Base-by-base conservation (phyloP, 1,140 invertebrate genomes). In the Cataglyphis hispanica region DNA sequence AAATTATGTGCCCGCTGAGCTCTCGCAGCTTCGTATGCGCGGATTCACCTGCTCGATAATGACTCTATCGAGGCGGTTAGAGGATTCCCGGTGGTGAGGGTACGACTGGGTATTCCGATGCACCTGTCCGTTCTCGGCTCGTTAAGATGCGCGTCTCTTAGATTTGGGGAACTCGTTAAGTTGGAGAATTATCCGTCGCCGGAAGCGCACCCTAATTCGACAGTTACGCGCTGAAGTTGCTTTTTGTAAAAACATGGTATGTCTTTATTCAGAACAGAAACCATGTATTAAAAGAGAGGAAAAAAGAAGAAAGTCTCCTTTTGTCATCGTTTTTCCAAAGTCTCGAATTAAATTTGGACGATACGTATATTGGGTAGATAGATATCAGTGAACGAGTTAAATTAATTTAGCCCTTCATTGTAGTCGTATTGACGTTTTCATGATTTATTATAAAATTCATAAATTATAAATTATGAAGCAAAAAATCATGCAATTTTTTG, bases 31-130 rank as follows among this genome's bases (percentile, higher is more conserved):
- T 84, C 37, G 58, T 58, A 40, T 19, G 50, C 43, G 69, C 80
- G 66, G 87, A 89, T 89, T 89, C 88, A 89, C 88, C 88, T 89
- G 88, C 83, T 77, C 64, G 87, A 80, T 89, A 89, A 89, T 89
- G 88, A 83, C 88, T 89, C 88, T 89, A 89, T 89, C 88, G 76
- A 86, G 63, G 22, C 64, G 77, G 77, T 27, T 80, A 43, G 66
- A 60, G 22, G 34, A 56, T 78, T 58, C n/a, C 43, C n/a, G 58
- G 53, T 72, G 70, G 67, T 40, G 61, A 37, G n/a, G 10, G 8
- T 37, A 60, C 27, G 76, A 78, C 66, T 64, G 40, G 66, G 70
- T 34, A 27, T 50, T 31, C 40, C 25, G 60, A 3, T n/a, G 81
- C 70, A 84, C 81, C 70, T 84, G 72, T 76, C 37, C 58, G 31